Percentiles rank a stretch among this genome's conserved stretches.
These are phyloP conservation scores for Candoia aspera DNA, from an alignment of 2,113 vertebrate species.

Conservation along the genomic window DNA sequence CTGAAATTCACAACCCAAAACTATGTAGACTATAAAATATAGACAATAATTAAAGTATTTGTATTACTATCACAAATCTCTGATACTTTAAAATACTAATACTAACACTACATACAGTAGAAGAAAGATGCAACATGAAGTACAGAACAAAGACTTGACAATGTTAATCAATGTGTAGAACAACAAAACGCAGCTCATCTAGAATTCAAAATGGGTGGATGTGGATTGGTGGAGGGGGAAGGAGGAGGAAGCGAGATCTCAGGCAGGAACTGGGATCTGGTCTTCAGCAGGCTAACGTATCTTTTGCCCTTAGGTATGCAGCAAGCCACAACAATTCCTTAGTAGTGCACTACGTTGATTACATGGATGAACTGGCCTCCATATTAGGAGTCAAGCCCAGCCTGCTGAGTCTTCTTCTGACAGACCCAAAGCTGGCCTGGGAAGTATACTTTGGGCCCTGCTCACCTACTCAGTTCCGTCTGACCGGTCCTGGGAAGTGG, in stretches of 20 bases:
- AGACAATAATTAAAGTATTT: neutral
- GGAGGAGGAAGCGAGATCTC: neutral
- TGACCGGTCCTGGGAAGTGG: slow-evolving; percentile 71
- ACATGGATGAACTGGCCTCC: slow-evolving; percentile 70
- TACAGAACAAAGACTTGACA: neutral
- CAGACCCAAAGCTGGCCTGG: slow-evolving; percentile 68
- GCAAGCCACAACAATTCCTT: slow-evolving; percentile 33
- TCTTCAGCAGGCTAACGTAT: neutral
- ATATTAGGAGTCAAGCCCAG: slow-evolving; percentile 65
- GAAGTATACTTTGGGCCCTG: slow-evolving; percentile 69
- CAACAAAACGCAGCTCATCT: neutral
- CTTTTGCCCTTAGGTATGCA: slow-evolving; percentile 11
- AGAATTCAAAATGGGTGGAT: neutral
- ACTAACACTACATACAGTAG: neutral
- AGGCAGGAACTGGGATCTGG: neutral
- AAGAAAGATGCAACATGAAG: neutral
- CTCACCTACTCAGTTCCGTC: slow-evolving; percentile 68
- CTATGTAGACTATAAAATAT: neutral
- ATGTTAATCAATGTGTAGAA: neutral
- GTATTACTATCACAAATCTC: neutral
- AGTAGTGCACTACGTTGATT: slow-evolving; percentile 70
- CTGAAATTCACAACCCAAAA: neutral
- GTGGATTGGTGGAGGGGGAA: too few relatives aligned
- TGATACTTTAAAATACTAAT: neutral
- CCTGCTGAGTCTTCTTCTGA: slow-evolving; percentile 65